Conservation (phyloP, 2,797 vertebrate genomes). For the Tokudaia tokunoshimensis region DNA sequence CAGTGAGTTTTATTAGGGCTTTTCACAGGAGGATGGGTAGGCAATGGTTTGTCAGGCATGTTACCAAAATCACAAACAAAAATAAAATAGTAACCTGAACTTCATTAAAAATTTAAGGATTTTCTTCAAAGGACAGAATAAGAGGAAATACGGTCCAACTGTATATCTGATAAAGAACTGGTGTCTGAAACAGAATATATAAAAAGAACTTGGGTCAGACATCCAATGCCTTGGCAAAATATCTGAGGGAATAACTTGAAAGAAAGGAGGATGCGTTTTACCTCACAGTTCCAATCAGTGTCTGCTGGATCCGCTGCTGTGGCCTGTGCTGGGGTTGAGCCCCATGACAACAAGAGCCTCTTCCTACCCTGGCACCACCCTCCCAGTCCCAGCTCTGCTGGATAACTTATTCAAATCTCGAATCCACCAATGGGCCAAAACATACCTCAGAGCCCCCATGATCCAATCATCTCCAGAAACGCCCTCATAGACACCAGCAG, state of each 20-base stretch:
- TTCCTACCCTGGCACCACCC: not conserved
- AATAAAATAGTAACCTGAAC: not conserved
- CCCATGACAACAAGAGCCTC: not conserved
- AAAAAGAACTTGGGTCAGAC: not conserved
- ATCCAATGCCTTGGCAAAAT: not conserved
- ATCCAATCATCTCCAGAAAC: not conserved
- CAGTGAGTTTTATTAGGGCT: not conserved
- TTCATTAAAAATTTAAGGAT: not conserved
- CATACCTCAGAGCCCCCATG: not conserved
- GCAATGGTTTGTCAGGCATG: not conserved
- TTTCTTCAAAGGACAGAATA: not conserved
- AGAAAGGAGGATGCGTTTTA: not conserved
- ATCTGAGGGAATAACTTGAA: not conserved
- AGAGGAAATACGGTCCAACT: not conserved
- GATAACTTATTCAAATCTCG: not conserved
- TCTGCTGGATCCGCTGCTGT: not conserved
- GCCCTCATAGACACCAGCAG: not conserved
- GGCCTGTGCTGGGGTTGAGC: not conserved
- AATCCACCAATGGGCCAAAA: not conserved
- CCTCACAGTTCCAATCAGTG: not conserved
- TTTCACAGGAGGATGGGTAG: not conserved
- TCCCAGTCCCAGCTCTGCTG: not conserved
- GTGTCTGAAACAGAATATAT: not conserved
- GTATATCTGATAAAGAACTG: not conserved
- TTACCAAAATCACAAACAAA: slow-evolving; percentile 11